Conservation (phyloP, 2,797 vertebrate species). For the Strix occidentalis region DNA sequence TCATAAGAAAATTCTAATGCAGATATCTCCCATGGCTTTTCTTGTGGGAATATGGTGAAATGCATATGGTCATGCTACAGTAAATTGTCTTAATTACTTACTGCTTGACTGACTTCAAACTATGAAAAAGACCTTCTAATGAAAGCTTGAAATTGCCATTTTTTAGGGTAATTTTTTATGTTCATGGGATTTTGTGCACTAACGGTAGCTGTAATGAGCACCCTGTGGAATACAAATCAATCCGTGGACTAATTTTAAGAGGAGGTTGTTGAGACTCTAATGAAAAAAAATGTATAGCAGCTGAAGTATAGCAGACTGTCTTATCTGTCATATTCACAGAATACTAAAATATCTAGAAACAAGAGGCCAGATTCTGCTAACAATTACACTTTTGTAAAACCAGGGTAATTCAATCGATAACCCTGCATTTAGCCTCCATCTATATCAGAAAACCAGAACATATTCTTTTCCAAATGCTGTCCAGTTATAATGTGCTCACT, state of each 20-base stretch:
- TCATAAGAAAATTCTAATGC: not conserved
- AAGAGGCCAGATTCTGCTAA: not conserved
- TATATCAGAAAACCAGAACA: not conserved
- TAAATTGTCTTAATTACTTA: conserved; percentile 35
- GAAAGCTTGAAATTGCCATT: conserved; percentile 25
- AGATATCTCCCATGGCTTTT: not conserved
- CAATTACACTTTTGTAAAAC: not conserved
- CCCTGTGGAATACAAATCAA: conserved; percentile 44
- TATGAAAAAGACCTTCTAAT: conserved; percentile 15
- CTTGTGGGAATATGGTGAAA: not conserved
- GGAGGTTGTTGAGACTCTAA: not conserved
- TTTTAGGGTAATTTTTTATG: conserved; percentile 49
- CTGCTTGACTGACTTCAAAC: conserved; percentile 19
- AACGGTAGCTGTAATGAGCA: not conserved
- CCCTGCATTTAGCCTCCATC: not conserved
- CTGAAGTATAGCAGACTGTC: not conserved
- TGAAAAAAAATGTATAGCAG: not conserved
- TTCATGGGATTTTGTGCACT: conserved; percentile 1
- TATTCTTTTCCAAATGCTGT: not conserved
- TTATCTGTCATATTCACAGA: not conserved
- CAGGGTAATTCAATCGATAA: not conserved
- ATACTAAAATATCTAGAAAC: not conserved
- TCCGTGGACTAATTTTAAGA: conserved; percentile 32
- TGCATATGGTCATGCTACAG: not conserved
- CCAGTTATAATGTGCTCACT: not conserved